Conservation (phyloP, 2,113 vertebrate genomes). For the Bagarius yarrelli region DNA sequence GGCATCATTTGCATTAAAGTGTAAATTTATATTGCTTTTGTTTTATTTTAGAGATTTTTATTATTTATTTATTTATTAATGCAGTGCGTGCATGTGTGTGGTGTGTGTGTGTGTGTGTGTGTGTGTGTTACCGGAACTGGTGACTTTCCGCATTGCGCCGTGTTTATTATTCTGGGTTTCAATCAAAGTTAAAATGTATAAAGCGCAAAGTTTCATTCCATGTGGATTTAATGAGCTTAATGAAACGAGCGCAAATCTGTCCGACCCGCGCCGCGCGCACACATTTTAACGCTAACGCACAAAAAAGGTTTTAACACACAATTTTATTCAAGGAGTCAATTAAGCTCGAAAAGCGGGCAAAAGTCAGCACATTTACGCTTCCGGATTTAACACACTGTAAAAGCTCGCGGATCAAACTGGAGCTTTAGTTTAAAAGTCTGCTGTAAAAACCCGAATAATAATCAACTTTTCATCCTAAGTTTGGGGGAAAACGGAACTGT, state of each 20-base stretch:
- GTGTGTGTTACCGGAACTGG: too few relatives aligned
- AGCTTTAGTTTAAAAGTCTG: neutral
- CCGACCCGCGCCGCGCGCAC: slow-evolving; percentile 55
- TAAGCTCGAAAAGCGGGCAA: slow-evolving; percentile 62
- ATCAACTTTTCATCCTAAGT: too few relatives aligned
- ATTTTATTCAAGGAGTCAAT: slow-evolving; percentile 62
- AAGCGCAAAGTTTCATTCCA: slow-evolving; percentile 45
- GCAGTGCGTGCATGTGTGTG: too few relatives aligned
- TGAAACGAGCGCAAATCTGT: slow-evolving; percentile 60
- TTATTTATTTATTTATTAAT: too few relatives aligned
- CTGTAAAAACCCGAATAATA: too few relatives aligned
- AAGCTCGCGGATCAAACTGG: neutral
- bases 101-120: too few relatives aligned
- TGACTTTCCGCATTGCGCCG: neutral
- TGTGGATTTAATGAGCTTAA: slow-evolving; percentile 69
- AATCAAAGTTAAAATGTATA: too few relatives aligned
- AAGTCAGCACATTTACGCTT: slow-evolving; percentile 68
- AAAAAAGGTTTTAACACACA: slow-evolving; percentile 32
- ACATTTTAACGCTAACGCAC: neutral
- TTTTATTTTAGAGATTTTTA: too few relatives aligned
- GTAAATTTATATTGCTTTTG: too few relatives aligned
- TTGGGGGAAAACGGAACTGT: too few relatives aligned
- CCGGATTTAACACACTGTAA: slow-evolving; percentile 56
- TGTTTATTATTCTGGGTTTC: neutral
- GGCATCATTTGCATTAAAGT: too few relatives aligned